A percentile compares a stretch with the other conserved stretches of the same genome.
Evolutionary conservation across 2,113 vertebrate genomes (phyloP).

Genomic region (Eolophus roseicapilla): DNA sequence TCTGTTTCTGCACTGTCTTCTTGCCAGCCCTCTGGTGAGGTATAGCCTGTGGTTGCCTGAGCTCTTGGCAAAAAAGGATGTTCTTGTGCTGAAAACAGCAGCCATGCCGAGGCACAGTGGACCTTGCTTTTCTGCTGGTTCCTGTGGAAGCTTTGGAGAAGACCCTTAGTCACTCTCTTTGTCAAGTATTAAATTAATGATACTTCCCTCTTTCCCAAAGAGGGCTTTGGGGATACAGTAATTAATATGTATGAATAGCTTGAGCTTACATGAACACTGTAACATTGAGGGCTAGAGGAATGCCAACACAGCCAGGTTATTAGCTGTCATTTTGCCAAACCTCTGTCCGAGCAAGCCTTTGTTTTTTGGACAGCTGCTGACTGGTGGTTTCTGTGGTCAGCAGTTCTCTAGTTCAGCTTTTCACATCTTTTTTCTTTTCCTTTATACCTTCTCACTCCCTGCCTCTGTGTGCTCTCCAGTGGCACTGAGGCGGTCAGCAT

Average conservation of each 20-base stretch:
- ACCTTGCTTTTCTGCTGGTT: background rate
- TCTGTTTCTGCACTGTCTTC: background rate
- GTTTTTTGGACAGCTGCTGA: background rate
- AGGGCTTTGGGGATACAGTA: background rate
- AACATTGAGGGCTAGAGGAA: background rate
- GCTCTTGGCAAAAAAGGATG: rapidly evolving
- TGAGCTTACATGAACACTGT: background rate
- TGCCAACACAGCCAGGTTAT: background rate
- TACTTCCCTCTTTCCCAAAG: background rate
- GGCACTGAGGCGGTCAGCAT: background rate
- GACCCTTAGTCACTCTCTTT: background rate
- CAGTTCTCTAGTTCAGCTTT: background rate
- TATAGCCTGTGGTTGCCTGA: rapidly evolving
- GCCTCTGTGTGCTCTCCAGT: background rate
- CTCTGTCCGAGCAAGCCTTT: background rate
- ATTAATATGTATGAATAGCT: background rate
- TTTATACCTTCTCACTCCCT: background rate
- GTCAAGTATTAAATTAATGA: background rate
- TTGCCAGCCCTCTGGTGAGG: background rate
- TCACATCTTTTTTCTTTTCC: background rate
- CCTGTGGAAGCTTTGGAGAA: background rate
- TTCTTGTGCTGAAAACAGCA: background rate
- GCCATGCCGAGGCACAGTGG: rapidly evolving
- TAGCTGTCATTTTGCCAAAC: background rate
- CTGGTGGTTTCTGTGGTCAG: background rate